Percentiles rank a stretch among this genome's conserved stretches.
phyloP scores from a whole-genome alignment of 2,888 invertebrate species.

The Leptothorax acervorum region DNA sequence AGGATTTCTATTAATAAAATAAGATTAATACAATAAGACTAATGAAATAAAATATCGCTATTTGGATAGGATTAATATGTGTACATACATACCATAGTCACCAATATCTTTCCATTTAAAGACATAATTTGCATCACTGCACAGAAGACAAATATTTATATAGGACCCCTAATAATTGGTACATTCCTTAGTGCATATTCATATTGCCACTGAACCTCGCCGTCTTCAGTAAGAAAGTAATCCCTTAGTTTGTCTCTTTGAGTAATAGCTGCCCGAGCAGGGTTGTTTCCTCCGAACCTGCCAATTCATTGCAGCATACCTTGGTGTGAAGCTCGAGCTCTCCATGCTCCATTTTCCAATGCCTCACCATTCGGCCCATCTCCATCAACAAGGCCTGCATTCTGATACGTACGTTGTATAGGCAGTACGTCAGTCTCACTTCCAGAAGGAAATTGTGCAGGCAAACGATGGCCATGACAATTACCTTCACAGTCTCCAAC shows the following conservation, averaged over 20 bases:
- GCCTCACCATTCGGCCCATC: neutral
- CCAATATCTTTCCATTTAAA: too few species aligned
- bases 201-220: neutral
- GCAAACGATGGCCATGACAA: too few species aligned
- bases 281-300: neutral
- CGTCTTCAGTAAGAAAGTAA: slow-evolving; percentile 1
- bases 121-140: too few species aligned
- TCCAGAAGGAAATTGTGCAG: too few species aligned
- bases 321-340: neutral
- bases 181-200: neutral
- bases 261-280: neutral
- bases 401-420: too few species aligned
- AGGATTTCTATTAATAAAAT: too few species aligned
- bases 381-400: neutral
- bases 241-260: neutral
- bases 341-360: neutral
- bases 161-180: neutral
- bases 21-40: too few species aligned
- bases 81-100: neutral
- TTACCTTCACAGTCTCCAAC: too few species aligned
- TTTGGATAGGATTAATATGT: too few species aligned
- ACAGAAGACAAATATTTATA: too few species aligned
- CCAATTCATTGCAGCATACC: neutral
- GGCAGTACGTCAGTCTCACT: too few species aligned
- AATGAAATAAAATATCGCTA: too few species aligned